A percentile compares a stretch with the other conserved stretches of the same genome.
These are phyloP conservation scores for Ellobius talpinus DNA, from an alignment of 2,113 vertebrate species.

Conservation along the genomic window DNA sequence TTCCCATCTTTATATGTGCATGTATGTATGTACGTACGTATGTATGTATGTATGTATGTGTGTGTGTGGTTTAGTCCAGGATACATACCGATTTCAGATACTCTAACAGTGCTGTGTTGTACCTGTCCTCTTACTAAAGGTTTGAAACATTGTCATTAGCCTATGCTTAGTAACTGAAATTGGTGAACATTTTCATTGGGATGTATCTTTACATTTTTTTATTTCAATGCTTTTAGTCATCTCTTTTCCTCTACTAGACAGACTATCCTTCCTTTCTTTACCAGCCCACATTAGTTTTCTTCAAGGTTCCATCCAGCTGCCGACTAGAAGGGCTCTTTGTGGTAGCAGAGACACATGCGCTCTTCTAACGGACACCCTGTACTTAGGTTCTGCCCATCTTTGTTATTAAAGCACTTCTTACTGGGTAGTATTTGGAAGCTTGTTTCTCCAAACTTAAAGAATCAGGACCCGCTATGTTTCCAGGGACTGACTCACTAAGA, in stretches of 20 bases:
- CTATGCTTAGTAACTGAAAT: not conserved
- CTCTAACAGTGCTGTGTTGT: not conserved
- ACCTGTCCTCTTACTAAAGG: not conserved
- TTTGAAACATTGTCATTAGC: conserved; percentile 2
- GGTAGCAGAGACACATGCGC: not conserved
- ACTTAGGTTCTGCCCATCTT: not conserved
- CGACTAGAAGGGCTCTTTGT: not conserved
- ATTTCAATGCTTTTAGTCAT: not conserved
- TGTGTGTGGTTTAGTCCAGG: not conserved
- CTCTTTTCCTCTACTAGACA: not conserved
- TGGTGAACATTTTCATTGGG: not conserved
- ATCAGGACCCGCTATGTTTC: not conserved
- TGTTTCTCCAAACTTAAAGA: not conserved
- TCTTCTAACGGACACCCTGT: not conserved
- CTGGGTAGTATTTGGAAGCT: conserved; percentile 16
- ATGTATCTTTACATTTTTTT: not conserved
- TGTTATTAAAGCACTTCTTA: not conserved
- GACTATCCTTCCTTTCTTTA: not conserved
- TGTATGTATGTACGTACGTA: not conserved
- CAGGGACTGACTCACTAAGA: not conserved
- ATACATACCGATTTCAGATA: not conserved
- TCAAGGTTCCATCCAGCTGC: not conserved
- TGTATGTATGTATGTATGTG: not conserved
- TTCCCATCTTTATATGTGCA: not conserved
- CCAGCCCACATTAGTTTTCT: not conserved